Evolutionary conservation across 2,888 invertebrate genomes (phyloP), one percentile per base, ranked within the genome.

Genomic region (Caenorhabditis becei): DNA sequence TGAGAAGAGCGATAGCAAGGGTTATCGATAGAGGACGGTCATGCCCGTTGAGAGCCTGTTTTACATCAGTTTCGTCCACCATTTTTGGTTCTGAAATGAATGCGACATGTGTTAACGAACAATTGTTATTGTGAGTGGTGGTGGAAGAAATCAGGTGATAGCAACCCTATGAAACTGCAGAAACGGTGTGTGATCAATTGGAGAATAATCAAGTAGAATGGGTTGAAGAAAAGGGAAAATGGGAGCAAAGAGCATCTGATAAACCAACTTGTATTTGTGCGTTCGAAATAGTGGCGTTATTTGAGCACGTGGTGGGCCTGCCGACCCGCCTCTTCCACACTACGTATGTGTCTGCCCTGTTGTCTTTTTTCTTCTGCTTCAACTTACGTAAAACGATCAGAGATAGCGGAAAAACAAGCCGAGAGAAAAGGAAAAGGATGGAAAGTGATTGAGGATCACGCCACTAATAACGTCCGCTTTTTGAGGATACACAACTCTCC

Each of bases 21-120:
- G 77, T 77, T 51, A 87, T 79, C 41, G 79, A 69, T 28, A 84
- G 72, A 35, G 86, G 86, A 53, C 80, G 75, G 47, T 74, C 79
- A 61, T 85, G 67, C 24, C 82, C 84, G 37, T 79, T 83, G 24
- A 83, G 47, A 23, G 74, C 79, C 35, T 79, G 56, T 59, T 79
- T 71, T 4, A 82, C 66, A 53, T 81, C 77, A 54, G 75, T 47
- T 70, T 80, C 75, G 18, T 80, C 70, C 32, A 80, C 75, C 80
- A 80, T 80, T 59, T 75, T 75, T 16, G 66, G 59, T 32, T 75
- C 66, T 66, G 51, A 53, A 51, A 74, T 49, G n/a, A 26, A 24
- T n/a, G n/a, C n/a, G 28, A 0, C 32, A 32, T 7, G 10, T 32
- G 4, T 7, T 7, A 32, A 32, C 4, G 32, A 32, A 32, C 4